Evolutionary conservation across 2,888 invertebrate genomes (phyloP), one percentile per base, ranked within the genome.

Genomic region (Epinotia demarniana): DNA sequence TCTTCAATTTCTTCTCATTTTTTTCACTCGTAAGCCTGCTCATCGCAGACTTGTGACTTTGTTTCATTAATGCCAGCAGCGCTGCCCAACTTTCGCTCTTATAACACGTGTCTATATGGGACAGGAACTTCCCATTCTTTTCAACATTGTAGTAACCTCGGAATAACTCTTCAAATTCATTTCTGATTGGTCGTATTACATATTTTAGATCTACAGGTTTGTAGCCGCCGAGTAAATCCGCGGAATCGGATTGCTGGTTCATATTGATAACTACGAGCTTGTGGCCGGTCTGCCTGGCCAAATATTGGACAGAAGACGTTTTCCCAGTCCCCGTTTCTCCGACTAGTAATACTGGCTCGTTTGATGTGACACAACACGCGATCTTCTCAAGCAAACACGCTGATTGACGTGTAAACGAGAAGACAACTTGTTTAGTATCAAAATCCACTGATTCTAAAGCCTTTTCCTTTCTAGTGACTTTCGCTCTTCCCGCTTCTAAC

Each of bases 301-400:
- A 93, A 89, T 97, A 98, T 87, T 99, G 99, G 0, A 99, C 96
- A 0, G 98, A 96, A 0, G 98, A 98, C 0, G 99, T 99, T 94
- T 99, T 99, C 0, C 99, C 99, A 0, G 99, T 99, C 64, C 99
- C 99, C 0, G 99, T 99, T 93, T 99, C 99, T 43, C 99, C 99
- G 0, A 99, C 99, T 8, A 99, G 93, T 6, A 99, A 92, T 1
- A 99, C 97, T 0, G 99, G 98, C 87, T 99, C 99, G 67, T 96
- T 96, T 68, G 97, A 95, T 0, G 93, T 94, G 0, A 99, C 96
- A 85, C 98, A 98, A 77, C 97, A 97, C 23, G 98, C 96, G 69
- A 99, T 96, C 33, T 97, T 95, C 91, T 99, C 99, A 58, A 99
- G 90, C 64, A 99, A 94, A 85, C 96, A 96, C 0, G 97, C 95